These are phyloP conservation scores for Lagocephalus sceleratus DNA, from an alignment of 2,797 vertebrate genomes.

Conservation along the genomic window DNA sequence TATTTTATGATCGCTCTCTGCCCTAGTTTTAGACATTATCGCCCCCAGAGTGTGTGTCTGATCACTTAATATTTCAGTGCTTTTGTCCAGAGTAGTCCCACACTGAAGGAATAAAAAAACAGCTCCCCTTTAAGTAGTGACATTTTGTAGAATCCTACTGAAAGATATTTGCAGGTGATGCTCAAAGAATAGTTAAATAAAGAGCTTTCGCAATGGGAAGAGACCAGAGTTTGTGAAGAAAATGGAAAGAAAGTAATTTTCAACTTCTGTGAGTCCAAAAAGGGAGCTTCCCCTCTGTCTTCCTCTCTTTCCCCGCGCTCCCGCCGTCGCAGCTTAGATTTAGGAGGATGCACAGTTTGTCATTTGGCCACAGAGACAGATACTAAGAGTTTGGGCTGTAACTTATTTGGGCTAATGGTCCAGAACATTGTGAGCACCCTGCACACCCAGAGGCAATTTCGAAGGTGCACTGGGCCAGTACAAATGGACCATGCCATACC, in stretches of 20 bases:
- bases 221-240: too few relatives aligned
- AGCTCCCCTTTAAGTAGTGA: not conserved
- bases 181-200: too few relatives aligned
- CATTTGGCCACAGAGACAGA: conserved; percentile 77
- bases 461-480: conserved; percentile 76
- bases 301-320: conserved; percentile 20
- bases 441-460: conserved; percentile 81
- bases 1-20: conserved; percentile 56
- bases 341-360: conserved; percentile 75
- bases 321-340: conserved; percentile 54
- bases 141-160: too few relatives aligned
- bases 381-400: conserved; percentile 81
- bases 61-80: conserved; percentile 49
- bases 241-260: too few relatives aligned
- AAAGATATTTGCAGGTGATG: too few relatives aligned
- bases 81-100: conserved; percentile 26
- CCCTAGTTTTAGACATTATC: conserved; percentile 39
- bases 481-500: conserved; percentile 75
- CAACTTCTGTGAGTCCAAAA: too few relatives aligned
- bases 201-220: too few relatives aligned
- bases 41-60: conserved; percentile 24
- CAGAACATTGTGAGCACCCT: conserved; percentile 84
- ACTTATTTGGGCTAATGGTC: conserved; percentile 88
- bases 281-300: conserved; percentile 4
- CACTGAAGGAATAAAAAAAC: not conserved